Percentiles rank a stretch among this genome's conserved stretches.
Conservation (phyloP, 2,113 vertebrate genomes). For the Oncorhynchus tshawytscha region DNA sequence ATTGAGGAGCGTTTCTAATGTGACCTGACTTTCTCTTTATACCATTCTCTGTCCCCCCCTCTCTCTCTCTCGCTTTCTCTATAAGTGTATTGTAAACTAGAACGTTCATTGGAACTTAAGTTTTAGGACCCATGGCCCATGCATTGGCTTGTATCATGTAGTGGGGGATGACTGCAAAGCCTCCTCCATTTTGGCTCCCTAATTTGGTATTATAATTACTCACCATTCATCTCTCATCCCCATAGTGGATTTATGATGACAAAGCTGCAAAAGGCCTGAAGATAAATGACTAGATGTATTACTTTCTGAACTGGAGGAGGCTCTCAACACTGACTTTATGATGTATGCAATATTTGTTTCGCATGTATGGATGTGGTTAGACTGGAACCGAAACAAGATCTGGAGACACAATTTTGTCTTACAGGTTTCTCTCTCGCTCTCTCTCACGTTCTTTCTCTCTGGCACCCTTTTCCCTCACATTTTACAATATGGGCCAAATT, state of each 20-base stretch:
- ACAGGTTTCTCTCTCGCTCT: too few relatives aligned
- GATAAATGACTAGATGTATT: constrained; percentile 44
- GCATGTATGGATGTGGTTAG: too few relatives aligned
- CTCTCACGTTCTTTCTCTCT: too few relatives aligned
- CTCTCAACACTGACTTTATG: constrained; percentile 19
- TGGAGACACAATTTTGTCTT: too few relatives aligned
- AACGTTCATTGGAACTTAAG: background rate
- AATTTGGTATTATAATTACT: constrained; percentile 58
- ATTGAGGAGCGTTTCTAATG: too few relatives aligned
- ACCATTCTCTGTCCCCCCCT: background rate
- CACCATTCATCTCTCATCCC: constrained; percentile 49
- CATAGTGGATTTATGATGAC: constrained; percentile 45
- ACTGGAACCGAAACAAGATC: too few relatives aligned
- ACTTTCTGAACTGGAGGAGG: constrained; percentile 6
- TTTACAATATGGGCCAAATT: too few relatives aligned
- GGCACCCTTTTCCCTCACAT: too few relatives aligned
- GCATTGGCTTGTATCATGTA: too few relatives aligned
- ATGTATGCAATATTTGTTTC: background rate
- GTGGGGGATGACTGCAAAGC: background rate
- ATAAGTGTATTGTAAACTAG: too few relatives aligned
- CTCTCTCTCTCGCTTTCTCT: background rate
- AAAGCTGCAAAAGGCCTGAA: constrained; percentile 35
- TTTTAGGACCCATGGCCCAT: too few relatives aligned
- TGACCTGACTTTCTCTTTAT: background rate
- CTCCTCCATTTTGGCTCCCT: constrained; percentile 20